Conservation (phyloP, 2,797 vertebrate genomes). For the Lagodon rhomboides region DNA sequence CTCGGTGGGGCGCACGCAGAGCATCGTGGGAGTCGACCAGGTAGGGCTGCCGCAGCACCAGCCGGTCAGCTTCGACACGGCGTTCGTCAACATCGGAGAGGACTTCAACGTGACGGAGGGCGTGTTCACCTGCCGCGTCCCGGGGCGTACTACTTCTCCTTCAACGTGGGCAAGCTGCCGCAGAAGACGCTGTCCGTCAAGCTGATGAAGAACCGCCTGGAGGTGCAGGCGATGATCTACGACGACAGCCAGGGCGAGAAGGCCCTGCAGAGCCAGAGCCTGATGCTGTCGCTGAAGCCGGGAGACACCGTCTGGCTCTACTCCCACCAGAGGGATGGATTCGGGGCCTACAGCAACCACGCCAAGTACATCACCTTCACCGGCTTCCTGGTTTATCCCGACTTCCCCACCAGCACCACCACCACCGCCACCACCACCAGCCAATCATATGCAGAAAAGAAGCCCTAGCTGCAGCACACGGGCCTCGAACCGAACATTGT, state of each 20-base stretch:
- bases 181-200: constrained; percentile 98
- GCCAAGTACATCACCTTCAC: constrained; percentile 99
- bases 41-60: constrained; percentile 87
- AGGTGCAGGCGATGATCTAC: constrained; percentile 99
- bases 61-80: constrained; percentile 93
- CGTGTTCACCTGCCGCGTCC: constrained; percentile 93
- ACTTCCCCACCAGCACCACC: constrained; percentile 69
- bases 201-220: constrained; percentile 98
- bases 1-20: constrained; percentile 95
- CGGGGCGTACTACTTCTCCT: constrained; percentile 97
- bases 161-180: constrained; percentile 98
- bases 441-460: constrained; percentile 71
- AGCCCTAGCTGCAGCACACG: constrained; percentile 64
- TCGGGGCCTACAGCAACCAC: constrained; percentile 98
- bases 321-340: constrained; percentile 95
- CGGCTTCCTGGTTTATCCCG: constrained; percentile 95
- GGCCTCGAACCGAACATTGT: constrained; percentile 38
- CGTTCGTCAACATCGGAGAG: constrained; percentile 96
- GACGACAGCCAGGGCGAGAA: constrained; percentile 96
- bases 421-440: too few species aligned
- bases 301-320: constrained; percentile 96
- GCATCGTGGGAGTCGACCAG: constrained; percentile 92
- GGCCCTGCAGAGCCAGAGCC: constrained; percentile 97
- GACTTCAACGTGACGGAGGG: constrained; percentile 94
- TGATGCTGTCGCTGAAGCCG: constrained; percentile 92